Percentiles rank a stretch among this genome's conserved stretches.
phyloP scores from a whole-genome alignment of 2,888 invertebrate genomes.

The Drosophila quasianomalipes region DNA sequence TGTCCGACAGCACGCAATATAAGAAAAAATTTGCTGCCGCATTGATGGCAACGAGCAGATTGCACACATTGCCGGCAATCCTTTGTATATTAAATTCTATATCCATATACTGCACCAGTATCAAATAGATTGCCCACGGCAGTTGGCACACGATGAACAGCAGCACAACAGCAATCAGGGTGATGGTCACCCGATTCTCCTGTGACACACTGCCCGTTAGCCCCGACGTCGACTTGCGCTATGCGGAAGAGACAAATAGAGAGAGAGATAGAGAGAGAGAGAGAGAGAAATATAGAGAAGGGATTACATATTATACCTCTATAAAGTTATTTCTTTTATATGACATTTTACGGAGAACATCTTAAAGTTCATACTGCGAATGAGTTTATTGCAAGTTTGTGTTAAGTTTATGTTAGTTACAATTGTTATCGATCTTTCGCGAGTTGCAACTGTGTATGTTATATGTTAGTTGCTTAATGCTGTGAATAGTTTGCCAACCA shows the following conservation, averaged over 20 bases:
- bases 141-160: slow-evolving; percentile 91
- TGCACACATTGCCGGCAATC: slow-evolving; percentile 90
- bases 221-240: slow-evolving; percentile 83
- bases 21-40: slow-evolving; percentile 92
- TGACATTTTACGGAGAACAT: background rate
- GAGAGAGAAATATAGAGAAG: background rate
- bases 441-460: background rate
- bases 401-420: background rate
- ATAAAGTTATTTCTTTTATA: background rate
- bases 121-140: slow-evolving; percentile 89
- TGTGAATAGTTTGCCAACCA: background rate
- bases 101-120: slow-evolving; percentile 69
- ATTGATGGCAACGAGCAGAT: slow-evolving; percentile 90
- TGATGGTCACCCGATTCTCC: slow-evolving; percentile 91
- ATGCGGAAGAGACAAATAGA: background rate
- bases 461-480: background rate
- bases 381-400: background rate
- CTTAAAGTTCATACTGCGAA: background rate
- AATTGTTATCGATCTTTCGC: background rate
- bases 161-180: slow-evolving; percentile 91
- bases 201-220: slow-evolving; percentile 86
- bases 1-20: slow-evolving; percentile 91
- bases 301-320: background rate
- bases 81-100: slow-evolving; percentile 69
- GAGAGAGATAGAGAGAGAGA: background rate